Conservation (phyloP, 2,113 vertebrate species). For the Gyps fulvus region DNA sequence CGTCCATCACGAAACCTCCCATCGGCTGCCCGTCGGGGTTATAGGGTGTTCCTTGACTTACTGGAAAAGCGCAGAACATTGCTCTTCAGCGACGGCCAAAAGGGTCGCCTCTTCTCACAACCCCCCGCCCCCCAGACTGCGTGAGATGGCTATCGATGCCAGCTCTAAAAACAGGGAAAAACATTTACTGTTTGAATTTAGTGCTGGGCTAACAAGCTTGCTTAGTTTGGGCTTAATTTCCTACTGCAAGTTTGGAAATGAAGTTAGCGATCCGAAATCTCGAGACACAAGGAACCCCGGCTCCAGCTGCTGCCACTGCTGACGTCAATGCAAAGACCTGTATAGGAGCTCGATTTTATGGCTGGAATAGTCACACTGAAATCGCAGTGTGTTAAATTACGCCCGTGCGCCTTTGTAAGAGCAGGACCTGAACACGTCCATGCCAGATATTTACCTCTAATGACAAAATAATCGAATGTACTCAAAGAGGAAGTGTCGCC, state of each 20-base stretch:
- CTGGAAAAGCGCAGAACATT: conserved; percentile 79
- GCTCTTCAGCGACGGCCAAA: conserved; percentile 22
- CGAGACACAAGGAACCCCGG: background rate
- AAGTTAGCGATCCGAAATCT: background rate
- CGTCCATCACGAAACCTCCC: conserved; percentile 99
- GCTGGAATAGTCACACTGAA: conserved; percentile 24
- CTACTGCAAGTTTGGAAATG: background rate
- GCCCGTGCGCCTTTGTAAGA: background rate
- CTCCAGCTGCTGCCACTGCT: conserved; percentile 40
- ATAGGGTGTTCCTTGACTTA: conserved; percentile 99
- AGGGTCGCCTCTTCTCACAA: background rate
- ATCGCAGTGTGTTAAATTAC: conserved; percentile 45
- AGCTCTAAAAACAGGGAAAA: background rate
- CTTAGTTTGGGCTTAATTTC: background rate
- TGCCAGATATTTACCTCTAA: conserved; percentile 16
- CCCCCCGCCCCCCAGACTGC: background rate
- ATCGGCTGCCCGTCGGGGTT: conserved; percentile 98
- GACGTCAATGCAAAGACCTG: conserved; percentile 53
- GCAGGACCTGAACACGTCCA: background rate
- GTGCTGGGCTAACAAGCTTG: background rate
- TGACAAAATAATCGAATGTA: conserved; percentile 1
- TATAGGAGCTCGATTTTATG: conserved; percentile 30
- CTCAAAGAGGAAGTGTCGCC: background rate
- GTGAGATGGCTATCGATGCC: background rate
- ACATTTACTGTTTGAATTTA: background rate